Base-by-base conservation (phyloP, 2,888 invertebrate genomes). In the Drosophila merina region DNA sequence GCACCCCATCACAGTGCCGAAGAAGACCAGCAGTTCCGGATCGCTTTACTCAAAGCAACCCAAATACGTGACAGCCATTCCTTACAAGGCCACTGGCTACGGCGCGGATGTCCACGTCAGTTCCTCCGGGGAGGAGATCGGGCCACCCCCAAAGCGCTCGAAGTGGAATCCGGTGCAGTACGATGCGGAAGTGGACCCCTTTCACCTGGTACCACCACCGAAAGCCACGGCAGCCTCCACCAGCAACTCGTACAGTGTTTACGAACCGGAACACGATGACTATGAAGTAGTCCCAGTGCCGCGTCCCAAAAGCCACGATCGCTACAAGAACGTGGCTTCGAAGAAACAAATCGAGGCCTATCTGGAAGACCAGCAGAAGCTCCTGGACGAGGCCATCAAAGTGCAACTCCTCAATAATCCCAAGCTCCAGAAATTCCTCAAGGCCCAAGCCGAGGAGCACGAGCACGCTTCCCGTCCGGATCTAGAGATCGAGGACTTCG, bases 291-390 rank as follows among this genome's bases (percentile, higher is more conserved):
- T 54, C 20, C 69, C 64, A 10, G 48, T 48, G 56, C 45, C 52
- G 2, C 79, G 80, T 4, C 28, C 57, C 0, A 89, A 88, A 38
- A 56, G 48, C 9, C 79, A 81, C 9, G 90, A 90, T 20, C 89
- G 86, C 14, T 89, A 82, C 45, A 90, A 89, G 58, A 79, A 33
- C n/a, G 87, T 87, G 7, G 90, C 90, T 2, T 89, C 90, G 3
- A 89, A 90, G 49, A 90, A 90, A 26, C 90, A 90, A 72, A 88
- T 90, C 45, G 89, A 89, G 50, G 82, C 89, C 1, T 90, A 83
- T 54, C 47, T 90, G 0, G 89, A 90, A 58, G 90, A 90, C 62
- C 90, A 90, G 30, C 90, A 90, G 49, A 88, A 88, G 38, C 50
- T 90, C 4, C 77, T 90, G 0, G 90, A 89, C 42, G 90, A 90